Evolutionary conservation across 2,888 invertebrate species (phyloP), one percentile per base, ranked within the genome.

Genomic region (Hyposoter didymator): DNA sequence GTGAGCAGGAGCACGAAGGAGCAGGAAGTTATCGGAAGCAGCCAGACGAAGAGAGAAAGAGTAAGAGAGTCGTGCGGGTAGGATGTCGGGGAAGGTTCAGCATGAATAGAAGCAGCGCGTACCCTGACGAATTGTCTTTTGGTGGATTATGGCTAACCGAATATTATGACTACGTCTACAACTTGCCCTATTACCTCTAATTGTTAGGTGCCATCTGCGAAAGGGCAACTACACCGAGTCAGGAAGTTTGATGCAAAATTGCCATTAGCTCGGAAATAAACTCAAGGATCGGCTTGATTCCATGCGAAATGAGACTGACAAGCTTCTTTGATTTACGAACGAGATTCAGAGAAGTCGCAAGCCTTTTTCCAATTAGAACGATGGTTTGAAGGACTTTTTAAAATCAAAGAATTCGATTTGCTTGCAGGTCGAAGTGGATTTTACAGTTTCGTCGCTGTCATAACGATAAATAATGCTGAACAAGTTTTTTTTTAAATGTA

Each of bases 51-150:
- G 55, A 22, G 45, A 45, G 39, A 75, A 22, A 32, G 35, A 70
- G 62, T 28, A 39, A 59, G 28, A 64, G 67, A 55, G 83, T 66
- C 64, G 10, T 8, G 39, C 39, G 64, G 64, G 66, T 64, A 70
- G 32, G 82, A 69, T 69, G 78, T 67, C 74, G 59, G 14, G 72
- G 28, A 75, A 52, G 62, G 28, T 47, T 43, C 45, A 64, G 66
- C 45, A 62, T 64, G 75, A 79, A 75, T 43, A 52, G 62, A n/a
- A 22, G 73, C 64, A 67, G 62, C 72, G 70, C 62, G 45, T 82
- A 76, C 87, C 88, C 70, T 88, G 85, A 84, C 88, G 87, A 88
- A 87, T 88, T 84, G 87, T 84, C 87, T 87, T 87, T 43, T 52
- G 84, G 70, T 72, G 84, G 79, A 79, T 86, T 82, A 84, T 70